Evolutionary conservation across 2,113 vertebrate species (phyloP).

Genomic region (Hiodon alosoides): DNA sequence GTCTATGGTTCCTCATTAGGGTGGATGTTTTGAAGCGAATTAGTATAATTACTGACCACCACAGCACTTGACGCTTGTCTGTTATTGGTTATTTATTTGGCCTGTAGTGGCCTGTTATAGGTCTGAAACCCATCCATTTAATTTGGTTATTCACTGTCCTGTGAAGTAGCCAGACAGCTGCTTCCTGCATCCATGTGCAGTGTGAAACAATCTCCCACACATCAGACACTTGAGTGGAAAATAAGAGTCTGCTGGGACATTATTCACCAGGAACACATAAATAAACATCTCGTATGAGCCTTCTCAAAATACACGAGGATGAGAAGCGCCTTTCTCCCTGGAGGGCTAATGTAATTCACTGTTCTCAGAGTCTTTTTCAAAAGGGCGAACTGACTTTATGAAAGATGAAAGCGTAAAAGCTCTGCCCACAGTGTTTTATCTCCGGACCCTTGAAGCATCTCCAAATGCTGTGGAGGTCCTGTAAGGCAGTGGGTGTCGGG

Average conservation of each 20-base stretch:
- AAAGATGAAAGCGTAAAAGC: constrained; percentile 9
- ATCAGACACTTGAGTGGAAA: background rate
- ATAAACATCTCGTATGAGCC: constrained; percentile 7
- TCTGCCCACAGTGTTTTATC: constrained; percentile 1
- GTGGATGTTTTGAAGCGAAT: constrained; percentile 4
- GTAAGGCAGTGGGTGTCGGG: background rate
- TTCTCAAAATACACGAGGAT: constrained; percentile 14
- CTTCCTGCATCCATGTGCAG: background rate
- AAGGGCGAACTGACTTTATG: background rate
- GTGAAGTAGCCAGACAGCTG: background rate
- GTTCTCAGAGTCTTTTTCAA: background rate
- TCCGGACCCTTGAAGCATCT: background rate
- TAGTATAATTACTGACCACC: background rate
- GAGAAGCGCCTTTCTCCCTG: background rate
- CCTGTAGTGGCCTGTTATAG: background rate
- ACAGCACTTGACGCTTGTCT: background rate
- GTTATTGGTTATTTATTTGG: background rate
- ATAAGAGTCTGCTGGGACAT: constrained; percentile 6
- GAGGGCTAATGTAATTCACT: constrained; percentile 10
- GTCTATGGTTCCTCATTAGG: constrained; percentile 12
- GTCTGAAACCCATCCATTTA: background rate
- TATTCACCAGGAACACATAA: constrained; percentile 17
- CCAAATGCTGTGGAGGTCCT: background rate
- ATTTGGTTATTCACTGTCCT: constrained; percentile 2
- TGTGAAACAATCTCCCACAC: background rate